Percentiles rank a stretch among this genome's conserved stretches.
phyloP scores from a whole-genome alignment of 2,888 invertebrate genomes.

The Dicyrtoma fusca region DNA sequence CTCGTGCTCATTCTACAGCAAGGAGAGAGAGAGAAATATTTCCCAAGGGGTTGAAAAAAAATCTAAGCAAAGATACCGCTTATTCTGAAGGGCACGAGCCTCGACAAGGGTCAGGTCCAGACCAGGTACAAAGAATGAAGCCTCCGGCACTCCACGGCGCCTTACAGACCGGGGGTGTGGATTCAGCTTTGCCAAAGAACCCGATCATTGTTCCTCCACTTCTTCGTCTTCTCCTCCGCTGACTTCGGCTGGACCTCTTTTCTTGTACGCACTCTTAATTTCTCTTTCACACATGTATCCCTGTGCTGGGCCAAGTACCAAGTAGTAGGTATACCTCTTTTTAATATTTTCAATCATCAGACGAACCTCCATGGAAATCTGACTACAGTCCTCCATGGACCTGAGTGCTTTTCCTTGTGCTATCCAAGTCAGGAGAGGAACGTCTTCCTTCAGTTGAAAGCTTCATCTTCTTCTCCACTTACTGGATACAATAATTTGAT shows the following conservation, averaged over 20 bases:
- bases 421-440: no score
- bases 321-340: background rate
- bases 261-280: conserved; percentile 20
- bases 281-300: conserved; percentile 28
- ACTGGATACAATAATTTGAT: no score
- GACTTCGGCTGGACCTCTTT: conserved; percentile 14
- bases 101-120: conserved; percentile 51
- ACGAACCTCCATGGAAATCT: background rate
- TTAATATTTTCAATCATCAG: conserved; percentile 32
- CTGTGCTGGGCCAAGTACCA: background rate
- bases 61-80: conserved; percentile 52
- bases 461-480: no score
- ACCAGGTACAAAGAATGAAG: conserved; percentile 41
- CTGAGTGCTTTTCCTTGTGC: no score
- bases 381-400: no score
- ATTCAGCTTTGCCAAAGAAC: conserved; percentile 40
- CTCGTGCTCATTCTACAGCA: conserved; percentile 23
- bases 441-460: no score
- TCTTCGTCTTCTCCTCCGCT: conserved; percentile 8
- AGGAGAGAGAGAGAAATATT: conserved; percentile 26
- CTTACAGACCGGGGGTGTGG: conserved; percentile 56
- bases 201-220: conserved; percentile 35
- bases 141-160: conserved; percentile 53
- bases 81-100: conserved; percentile 56
- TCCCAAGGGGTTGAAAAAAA: conserved; percentile 40